Conservation (phyloP, 2,888 invertebrate species). For the Drosophila fungiperda region DNA sequence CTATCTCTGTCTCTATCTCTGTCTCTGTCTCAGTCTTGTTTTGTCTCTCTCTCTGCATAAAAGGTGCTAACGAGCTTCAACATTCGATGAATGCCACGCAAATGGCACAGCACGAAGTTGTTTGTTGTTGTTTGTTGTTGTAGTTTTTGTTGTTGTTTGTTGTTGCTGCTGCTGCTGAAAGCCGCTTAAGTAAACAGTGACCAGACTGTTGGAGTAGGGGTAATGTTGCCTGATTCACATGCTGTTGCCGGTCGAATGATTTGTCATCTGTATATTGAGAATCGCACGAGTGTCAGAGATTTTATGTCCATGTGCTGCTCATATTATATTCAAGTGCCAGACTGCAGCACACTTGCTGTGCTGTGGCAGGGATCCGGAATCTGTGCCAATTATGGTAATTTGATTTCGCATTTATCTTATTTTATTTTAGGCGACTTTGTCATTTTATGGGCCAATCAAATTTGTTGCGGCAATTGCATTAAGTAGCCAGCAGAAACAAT, state of each 20-base stretch:
- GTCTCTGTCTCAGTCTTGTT: not conserved
- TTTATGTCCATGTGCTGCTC: constrained; percentile 8
- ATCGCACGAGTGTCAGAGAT: not conserved
- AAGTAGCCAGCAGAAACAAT: constrained; percentile 60
- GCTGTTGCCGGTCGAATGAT: constrained; percentile 17
- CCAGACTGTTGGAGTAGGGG: constrained; percentile 1
- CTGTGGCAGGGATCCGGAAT: constrained; percentile 49
- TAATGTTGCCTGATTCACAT: constrained; percentile 29
- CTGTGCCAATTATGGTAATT: constrained; percentile 76
- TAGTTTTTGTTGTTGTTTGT: constrained; percentile 9
- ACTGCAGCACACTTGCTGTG: not conserved
- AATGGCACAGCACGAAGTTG: constrained; percentile 38
- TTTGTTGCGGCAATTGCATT: constrained; percentile 77
- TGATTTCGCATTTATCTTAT: constrained; percentile 59
- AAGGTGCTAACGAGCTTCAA: constrained; percentile 66
- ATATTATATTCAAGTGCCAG: constrained; percentile 24
- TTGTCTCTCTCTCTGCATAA: constrained; percentile 12
- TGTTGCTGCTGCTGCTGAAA: constrained; percentile 25
- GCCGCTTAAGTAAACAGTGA: constrained; percentile 44
- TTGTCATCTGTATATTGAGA: constrained; percentile 37
- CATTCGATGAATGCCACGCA: constrained; percentile 51
- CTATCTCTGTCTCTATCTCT: not conserved
- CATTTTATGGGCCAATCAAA: constrained; percentile 71
- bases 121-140: constrained; percentile 3
- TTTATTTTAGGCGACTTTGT: constrained; percentile 42